phyloP scores from a whole-genome alignment of 2,113 vertebrate genomes.

The Oreotrochilus melanogaster region DNA sequence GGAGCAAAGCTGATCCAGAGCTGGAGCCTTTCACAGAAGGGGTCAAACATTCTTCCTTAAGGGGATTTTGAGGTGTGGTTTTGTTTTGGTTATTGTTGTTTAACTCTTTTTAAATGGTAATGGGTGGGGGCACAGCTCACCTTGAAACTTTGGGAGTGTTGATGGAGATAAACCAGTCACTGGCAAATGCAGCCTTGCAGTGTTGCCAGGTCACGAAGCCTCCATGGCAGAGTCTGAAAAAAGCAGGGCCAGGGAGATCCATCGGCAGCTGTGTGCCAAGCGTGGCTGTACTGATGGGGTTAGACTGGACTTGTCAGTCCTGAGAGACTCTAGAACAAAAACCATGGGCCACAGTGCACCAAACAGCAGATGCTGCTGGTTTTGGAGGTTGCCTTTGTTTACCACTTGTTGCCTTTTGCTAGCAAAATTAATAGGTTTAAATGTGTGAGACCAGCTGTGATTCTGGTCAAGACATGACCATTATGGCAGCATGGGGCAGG shows the following conservation, averaged over 20 bases:
- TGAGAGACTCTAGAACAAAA: neutral
- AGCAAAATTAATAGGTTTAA: neutral
- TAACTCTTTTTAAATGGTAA: neutral
- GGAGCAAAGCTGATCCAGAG: neutral
- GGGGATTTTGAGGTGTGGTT: neutral
- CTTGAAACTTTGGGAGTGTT: neutral
- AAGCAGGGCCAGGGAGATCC: neutral
- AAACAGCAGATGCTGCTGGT: neutral
- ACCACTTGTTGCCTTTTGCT: neutral
- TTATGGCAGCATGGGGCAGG: neutral
- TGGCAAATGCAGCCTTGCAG: neutral
- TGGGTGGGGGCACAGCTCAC: neutral
- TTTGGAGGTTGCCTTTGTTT: constrained; percentile 14
- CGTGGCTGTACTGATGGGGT: neutral
- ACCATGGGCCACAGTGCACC: neutral
- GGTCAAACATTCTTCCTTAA: neutral
- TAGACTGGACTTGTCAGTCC: neutral
- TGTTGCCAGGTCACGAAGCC: neutral
- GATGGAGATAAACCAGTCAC: neutral
- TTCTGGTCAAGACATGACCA: neutral
- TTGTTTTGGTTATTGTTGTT: neutral
- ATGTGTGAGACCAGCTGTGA: neutral
- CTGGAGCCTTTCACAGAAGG: neutral
- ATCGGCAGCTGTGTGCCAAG: neutral
- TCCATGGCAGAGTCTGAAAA: neutral